Evolutionary conservation across 2,888 invertebrate genomes (phyloP), one percentile per base, ranked within the genome.

Genomic region (Volucella bombylans): DNA sequence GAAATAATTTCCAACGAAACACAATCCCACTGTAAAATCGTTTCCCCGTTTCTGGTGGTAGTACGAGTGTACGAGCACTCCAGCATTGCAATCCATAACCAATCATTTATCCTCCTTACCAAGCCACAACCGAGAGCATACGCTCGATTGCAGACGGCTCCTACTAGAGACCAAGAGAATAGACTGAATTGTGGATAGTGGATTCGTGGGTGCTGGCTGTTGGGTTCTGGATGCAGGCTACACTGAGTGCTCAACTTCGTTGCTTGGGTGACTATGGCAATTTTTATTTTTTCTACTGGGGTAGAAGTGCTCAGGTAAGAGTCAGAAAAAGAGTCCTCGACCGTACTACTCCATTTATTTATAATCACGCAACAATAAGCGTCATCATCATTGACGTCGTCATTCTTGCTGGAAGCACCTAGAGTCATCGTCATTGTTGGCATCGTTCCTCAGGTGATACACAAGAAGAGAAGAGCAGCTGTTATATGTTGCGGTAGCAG

Each of bases 281-380:
- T 31, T 31, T 31, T 31, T 31, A 31, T 18, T 39, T 45, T 38
- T n/a, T 23, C 18, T 11, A 64, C 45, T 31, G n/a, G 49, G n/a
- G 23, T n/a, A 18, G 54, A 14, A 68, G 1, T 54, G 50, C 49
- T 50, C n/a, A 11, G 15, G 55, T 55, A 18, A 54, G 31, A 69
- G 49, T 68, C 62, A 77, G 62, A 64, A 55, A 55, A 77, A 69
- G 62, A 62, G 69, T 31, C 61, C 49, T 77, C 47, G 49, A 54
- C 77, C 62, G 55, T 77, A 69, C 31, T 78, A 50, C 55, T 54
- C 69, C 61, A 77, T 78, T 78, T 78, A 71, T 64, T 71, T 71
- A 64, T 62, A 78, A 71, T 78, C 78, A 78, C 57, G 57, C 69
- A 71, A 62, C 78, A 71, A 78, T 78, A 78, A 78, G 78, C 78